Evolutionary conservation across 2,797 vertebrate genomes (phyloP).

Genomic region (Anguilla megastoma): DNA sequence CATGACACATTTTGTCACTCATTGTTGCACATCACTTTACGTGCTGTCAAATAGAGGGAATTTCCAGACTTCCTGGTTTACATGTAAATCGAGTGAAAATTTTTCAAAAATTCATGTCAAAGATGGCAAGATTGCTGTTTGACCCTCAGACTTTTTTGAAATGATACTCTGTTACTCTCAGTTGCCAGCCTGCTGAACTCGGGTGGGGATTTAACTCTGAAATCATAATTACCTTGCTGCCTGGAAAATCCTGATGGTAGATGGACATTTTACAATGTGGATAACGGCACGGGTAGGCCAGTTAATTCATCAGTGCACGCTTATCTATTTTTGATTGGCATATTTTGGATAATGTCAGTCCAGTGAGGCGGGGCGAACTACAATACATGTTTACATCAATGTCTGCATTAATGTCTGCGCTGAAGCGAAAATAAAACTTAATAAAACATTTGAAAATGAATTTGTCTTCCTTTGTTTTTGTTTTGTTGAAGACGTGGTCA

Average conservation of each 20-base stretch:
- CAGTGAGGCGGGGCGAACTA: not conserved
- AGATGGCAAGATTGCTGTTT: not conserved
- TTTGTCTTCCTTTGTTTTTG: not conserved
- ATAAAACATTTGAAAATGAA: not conserved
- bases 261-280: too few relatives aligned
- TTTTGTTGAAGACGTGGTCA: not conserved
- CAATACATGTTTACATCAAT: not conserved
- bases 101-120: not conserved
- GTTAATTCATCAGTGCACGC: too few relatives aligned
- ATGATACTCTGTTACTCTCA: not conserved
- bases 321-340: not conserved
- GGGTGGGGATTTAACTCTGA: too few relatives aligned
- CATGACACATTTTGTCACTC: not conserved
- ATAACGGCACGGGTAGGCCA: too few relatives aligned
- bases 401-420: not conserved
- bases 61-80: not conserved
- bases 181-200: too few relatives aligned
- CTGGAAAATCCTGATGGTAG: too few relatives aligned
- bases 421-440: not conserved
- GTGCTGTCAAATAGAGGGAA: not conserved
- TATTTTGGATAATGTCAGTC: not conserved
- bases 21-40: not conserved
- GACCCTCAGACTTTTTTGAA: not conserved
- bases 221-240: too few relatives aligned
- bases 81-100: not conserved